phyloP scores from a whole-genome alignment of 2,797 vertebrate species.

The Hipposideros larvatus region DNA sequence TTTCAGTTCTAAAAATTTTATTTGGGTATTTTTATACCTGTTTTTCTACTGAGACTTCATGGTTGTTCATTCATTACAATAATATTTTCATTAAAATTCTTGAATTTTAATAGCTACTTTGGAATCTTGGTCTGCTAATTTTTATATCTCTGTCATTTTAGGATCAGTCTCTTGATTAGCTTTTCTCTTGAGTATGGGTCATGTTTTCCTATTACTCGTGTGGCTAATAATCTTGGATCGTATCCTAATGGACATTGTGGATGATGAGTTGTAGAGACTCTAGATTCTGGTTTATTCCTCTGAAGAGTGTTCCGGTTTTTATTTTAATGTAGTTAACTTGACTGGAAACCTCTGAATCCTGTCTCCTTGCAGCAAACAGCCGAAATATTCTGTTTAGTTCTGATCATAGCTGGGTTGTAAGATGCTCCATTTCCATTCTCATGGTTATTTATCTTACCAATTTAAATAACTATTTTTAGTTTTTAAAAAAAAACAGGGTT shows the following conservation, averaged over 20 bases:
- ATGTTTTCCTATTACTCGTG: background rate
- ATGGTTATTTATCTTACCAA: background rate
- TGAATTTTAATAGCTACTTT: background rate
- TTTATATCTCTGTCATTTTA: background rate
- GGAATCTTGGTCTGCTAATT: background rate
- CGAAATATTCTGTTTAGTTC: background rate
- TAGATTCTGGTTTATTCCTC: conserved; percentile 13
- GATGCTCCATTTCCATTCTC: background rate
- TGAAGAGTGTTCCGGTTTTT: background rate
- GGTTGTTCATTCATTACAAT: background rate
- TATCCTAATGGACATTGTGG: background rate
- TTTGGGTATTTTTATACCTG: background rate
- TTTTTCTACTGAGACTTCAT: background rate
- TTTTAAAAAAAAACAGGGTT: background rate
- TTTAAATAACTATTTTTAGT: background rate
- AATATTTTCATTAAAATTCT: conserved; percentile 22
- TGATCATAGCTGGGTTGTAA: background rate
- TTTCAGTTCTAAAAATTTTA: conserved; percentile 40
- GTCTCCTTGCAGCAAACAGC: background rate
- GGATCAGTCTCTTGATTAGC: background rate
- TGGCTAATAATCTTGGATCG: background rate
- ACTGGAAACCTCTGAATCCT: background rate
- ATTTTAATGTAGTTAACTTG: background rate
- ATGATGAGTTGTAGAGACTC: background rate
- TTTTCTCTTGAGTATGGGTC: background rate